phyloP scores from a whole-genome alignment of 2,888 invertebrate species.

The Melipona beecheii region DNA sequence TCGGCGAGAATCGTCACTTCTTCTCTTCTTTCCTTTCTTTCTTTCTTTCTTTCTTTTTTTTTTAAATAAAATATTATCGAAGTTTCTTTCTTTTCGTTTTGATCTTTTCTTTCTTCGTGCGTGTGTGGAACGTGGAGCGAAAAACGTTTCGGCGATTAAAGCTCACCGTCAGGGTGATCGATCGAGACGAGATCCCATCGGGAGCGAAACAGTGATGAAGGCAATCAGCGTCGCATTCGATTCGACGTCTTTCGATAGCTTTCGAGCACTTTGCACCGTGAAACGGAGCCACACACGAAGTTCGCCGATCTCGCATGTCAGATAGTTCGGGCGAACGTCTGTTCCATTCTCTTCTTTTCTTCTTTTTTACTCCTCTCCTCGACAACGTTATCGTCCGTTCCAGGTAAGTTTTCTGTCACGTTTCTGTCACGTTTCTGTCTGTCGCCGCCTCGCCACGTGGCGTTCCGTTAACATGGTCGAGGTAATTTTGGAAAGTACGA shows the following conservation, averaged over 20 bases:
- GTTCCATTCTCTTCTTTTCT: neutral
- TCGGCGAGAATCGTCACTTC: neutral
- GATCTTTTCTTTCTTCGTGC: too few relatives aligned
- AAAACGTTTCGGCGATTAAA: constrained; percentile 20
- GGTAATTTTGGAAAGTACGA: neutral
- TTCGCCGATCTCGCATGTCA: constrained; percentile 29
- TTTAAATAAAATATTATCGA: too few relatives aligned
- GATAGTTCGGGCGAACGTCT: constrained; percentile 31
- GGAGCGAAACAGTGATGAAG: constrained; percentile 19
- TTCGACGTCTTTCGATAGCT: constrained; percentile 24
- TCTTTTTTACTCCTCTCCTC: neutral
- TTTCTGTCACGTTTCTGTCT: neutral
- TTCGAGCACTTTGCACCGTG: constrained; percentile 19
- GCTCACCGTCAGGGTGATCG: neutral
- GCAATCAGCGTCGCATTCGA: constrained; percentile 10
- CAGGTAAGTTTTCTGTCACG: constrained; percentile 41
- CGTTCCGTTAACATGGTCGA: neutral
- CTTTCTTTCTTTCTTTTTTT: too few relatives aligned
- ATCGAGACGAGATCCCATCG: neutral
- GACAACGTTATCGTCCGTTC: constrained; percentile 28
- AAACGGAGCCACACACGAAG: neutral
- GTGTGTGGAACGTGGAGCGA: neutral
- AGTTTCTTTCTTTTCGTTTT: too few relatives aligned
- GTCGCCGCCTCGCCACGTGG: constrained; percentile 12
- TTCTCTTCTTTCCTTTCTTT: too few relatives aligned